Evolutionary conservation across 2,113 vertebrate genomes (phyloP), one percentile per base, ranked within the genome.

Genomic region (Donacobius atricapilla): DNA sequence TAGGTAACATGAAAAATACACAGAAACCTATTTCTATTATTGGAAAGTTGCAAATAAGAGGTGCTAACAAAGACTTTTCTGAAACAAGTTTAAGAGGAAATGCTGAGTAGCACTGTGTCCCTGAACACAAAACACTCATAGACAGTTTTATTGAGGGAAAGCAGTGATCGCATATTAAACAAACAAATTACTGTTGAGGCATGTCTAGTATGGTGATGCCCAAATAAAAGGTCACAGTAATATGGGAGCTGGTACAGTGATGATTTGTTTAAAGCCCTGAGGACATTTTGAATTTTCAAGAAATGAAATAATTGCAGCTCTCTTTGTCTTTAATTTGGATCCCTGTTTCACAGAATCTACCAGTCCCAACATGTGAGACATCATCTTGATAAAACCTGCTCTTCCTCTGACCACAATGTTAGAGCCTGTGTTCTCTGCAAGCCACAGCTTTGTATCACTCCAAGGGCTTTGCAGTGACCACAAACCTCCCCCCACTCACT

Each of bases 1-100:
- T 68, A 95, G 91, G 88, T 80, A 96, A 96, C 92, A 79, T 95
- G 79, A 93, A 95, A 95, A 94, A 94, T 86, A 93, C 64, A 96
- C 73, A 93, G 92, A 89, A 72, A 64, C 54, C 84, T 96, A 95
- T 96, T 96, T 96, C 92, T 79, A 96, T 87, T 96, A 96, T 87
- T 96, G 95, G 90, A 94, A 95, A 95, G 90, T 63, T 95, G 83
- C 58, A 91, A 94, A 79, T 2, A 70, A 70, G 35, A 84, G 70
- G 25, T 54, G n/a, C 72, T 90, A 95, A 84, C 42, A 69, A 83
- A 83, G 60, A 82, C 66, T 87, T 6, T 70, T 70, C 44, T 86
- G 69, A 87, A 88, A 66, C 24, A 78, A 44, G 19, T 48, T 61
- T 37, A 76, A 61, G 33, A 85, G 63, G 37, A 95, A 88, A 73